Percentiles rank a stretch among this genome's conserved stretches.
Evolutionary conservation across 23 tunicate genomes (phyloP).

Genomic region (Clavelina lepadiformis): DNA sequence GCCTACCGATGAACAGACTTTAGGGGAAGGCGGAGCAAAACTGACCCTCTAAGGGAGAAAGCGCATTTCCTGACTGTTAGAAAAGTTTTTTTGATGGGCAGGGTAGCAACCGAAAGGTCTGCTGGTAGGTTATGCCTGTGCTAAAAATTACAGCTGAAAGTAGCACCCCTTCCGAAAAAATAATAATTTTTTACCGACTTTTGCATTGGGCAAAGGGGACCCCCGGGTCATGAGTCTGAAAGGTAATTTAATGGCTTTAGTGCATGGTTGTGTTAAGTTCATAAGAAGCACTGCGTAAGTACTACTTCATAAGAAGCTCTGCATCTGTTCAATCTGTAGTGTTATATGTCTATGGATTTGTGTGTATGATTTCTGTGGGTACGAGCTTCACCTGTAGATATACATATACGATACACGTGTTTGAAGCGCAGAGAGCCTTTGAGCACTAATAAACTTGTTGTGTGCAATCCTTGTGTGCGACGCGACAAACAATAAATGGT

Average conservation of each 20-base stretch:
- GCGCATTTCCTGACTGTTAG: background rate
- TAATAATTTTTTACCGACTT: background rate
- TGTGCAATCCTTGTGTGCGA: too few relatives aligned
- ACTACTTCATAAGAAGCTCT: too few relatives aligned
- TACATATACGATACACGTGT: too few relatives aligned
- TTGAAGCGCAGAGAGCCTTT: too few relatives aligned
- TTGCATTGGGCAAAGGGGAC: background rate
- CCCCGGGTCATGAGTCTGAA: background rate
- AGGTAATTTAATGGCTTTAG: background rate
- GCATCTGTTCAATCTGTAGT: background rate
- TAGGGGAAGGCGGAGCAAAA: slow-evolving; percentile 1
- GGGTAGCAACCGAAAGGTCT: background rate
- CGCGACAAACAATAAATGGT: too few relatives aligned
- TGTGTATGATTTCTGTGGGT: too few relatives aligned
- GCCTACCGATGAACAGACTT: background rate
- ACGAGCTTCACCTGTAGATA: too few relatives aligned
- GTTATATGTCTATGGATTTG: too few relatives aligned
- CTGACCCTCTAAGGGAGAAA: slow-evolving; percentile 1
- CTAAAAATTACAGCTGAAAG: background rate
- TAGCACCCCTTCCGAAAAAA: background rate
- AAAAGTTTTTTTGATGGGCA: background rate
- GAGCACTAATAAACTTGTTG: too few relatives aligned
- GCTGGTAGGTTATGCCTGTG: background rate
- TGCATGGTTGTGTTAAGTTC: slow-evolving; percentile 1
- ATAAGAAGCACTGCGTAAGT: background rate